Conservation (phyloP, 1,140 invertebrate species). For the Nymphalis io region DNA sequence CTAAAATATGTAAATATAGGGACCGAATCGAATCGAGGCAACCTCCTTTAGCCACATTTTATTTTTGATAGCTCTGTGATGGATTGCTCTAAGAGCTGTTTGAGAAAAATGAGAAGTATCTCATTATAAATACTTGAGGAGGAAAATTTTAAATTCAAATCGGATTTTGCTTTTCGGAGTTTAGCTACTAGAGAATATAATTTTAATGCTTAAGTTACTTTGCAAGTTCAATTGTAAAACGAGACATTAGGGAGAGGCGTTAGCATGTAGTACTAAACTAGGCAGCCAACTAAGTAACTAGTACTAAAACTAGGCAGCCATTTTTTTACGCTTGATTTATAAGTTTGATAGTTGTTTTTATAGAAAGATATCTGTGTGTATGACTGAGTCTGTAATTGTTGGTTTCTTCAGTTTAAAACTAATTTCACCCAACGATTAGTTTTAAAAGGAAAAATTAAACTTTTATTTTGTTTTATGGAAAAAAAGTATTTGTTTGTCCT, state of each 20-base stretch:
- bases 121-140: conserved; percentile 7
- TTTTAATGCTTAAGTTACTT: not conserved
- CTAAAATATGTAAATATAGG: not conserved
- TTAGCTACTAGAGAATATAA: conserved; percentile 10
- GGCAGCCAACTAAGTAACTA: too few species aligned
- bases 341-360: too few species aligned
- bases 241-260: not conserved
- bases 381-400: too few species aligned
- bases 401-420: too few species aligned
- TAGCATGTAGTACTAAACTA: too few species aligned
- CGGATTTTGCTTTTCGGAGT: conserved; percentile 4
- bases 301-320: too few species aligned
- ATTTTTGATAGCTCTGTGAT: conserved; percentile 25
- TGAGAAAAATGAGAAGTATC: conserved; percentile 12
- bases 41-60: not conserved
- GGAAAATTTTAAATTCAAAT: conserved; percentile 10
- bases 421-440: too few species aligned
- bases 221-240: not conserved
- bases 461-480: too few species aligned
- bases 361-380: too few species aligned
- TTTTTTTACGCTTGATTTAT: too few species aligned
- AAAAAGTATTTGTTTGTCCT: too few species aligned
- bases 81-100: conserved; percentile 7
- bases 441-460: too few species aligned
- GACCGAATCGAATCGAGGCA: not conserved